phyloP scores from a whole-genome alignment of 2,888 invertebrate species.

The Halictus quadricinctus region DNA sequence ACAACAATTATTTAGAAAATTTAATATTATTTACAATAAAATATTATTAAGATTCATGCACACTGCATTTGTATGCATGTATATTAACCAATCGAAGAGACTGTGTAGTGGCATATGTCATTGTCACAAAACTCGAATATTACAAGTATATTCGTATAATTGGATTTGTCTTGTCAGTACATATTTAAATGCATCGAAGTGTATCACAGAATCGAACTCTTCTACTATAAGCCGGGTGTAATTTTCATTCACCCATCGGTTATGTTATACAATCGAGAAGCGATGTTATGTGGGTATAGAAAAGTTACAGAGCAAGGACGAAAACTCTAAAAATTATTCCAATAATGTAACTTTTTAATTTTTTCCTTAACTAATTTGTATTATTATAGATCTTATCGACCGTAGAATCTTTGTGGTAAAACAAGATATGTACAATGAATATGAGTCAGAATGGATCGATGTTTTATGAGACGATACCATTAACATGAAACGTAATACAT shows the following conservation, averaged over 20 bases:
- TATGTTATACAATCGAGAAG: conserved; percentile 49
- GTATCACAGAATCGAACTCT: conserved; percentile 35
- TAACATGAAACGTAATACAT: not conserved
- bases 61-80: conserved; percentile 8
- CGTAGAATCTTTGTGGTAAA: not conserved
- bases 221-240: conserved; percentile 57
- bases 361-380: not conserved
- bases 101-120: conserved; percentile 25
- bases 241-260: conserved; percentile 71
- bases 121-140: conserved; percentile 26
- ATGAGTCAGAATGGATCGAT: not conserved
- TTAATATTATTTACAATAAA: conserved; percentile 8
- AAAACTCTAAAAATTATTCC: conserved; percentile 41
- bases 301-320: conserved; percentile 31
- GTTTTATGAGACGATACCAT: not conserved
- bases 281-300: conserved; percentile 38
- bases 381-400: not conserved
- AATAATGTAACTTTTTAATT: not conserved
- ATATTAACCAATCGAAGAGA: conserved; percentile 37
- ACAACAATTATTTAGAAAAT: not conserved
- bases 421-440: not conserved
- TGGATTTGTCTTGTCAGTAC: conserved; percentile 35
- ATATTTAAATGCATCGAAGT: conserved; percentile 26
- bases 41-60: not conserved
- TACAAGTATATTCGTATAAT: conserved; percentile 29